Evolutionary conservation across 2,797 vertebrate species (phyloP).

Genomic region (Chrysocyon brachyurus): DNA sequence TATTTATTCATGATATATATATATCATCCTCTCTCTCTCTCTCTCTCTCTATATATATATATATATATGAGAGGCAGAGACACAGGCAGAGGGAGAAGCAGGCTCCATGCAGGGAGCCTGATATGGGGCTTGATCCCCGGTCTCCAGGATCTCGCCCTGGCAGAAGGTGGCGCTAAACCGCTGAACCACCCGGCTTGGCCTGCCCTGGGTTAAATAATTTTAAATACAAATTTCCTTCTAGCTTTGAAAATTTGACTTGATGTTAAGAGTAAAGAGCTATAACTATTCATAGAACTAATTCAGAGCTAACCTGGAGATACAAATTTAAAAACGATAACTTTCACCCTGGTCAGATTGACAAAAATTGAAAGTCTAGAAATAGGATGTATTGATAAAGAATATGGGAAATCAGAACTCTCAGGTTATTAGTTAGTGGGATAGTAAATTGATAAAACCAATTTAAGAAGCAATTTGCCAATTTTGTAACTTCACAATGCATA

Average conservation of each 20-base stretch:
- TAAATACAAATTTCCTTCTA: constrained; percentile 15
- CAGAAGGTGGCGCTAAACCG: too few species aligned
- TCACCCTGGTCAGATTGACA: not conserved
- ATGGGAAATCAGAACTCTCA: not conserved
- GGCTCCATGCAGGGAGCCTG: too few species aligned
- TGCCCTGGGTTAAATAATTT: not conserved
- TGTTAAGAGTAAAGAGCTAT: constrained; percentile 10
- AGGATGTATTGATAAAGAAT: not conserved
- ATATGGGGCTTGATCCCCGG: too few species aligned
- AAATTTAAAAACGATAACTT: not conserved
- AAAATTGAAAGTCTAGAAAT: not conserved
- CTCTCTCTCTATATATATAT: not conserved
- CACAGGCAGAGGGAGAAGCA: too few species aligned
- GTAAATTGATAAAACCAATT: not conserved
- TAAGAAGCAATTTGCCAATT: not conserved
- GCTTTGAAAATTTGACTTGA: not conserved
- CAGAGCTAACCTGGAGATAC: not conserved
- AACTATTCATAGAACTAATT: not conserved
- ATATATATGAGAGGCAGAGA: too few species aligned
- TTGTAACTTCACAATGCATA: not conserved
- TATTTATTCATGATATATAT: not conserved
- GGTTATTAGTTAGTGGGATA: not conserved
- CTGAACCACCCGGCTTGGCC: too few species aligned
- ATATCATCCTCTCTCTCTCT: too few species aligned
- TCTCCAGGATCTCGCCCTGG: too few species aligned